These are phyloP conservation scores for Lamprologus sp. DNA, from an alignment of 2,113 vertebrate species.

Conservation along the genomic window DNA sequence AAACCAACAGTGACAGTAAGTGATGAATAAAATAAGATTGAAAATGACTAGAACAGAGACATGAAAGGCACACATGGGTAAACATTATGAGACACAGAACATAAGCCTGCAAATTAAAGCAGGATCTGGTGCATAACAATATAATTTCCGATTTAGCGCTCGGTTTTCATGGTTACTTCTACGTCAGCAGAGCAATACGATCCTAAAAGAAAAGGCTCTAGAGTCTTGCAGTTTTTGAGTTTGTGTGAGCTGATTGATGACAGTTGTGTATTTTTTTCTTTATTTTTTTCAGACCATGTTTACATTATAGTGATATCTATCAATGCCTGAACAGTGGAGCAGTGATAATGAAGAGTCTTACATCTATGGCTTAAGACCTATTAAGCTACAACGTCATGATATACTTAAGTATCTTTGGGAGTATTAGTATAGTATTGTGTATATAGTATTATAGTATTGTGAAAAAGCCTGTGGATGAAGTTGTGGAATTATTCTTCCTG, in stretches of 20 bases:
- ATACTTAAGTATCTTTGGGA: background rate
- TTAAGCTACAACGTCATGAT: background rate
- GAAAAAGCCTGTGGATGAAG: fast-evolving
- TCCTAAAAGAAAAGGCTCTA: background rate
- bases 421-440: background rate
- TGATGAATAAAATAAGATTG: background rate
- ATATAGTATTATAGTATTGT: background rate
- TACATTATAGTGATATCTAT: background rate
- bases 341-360: background rate
- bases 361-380: background rate
- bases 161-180: background rate
- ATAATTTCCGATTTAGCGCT: background rate
- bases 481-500: background rate
- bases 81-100: background rate
- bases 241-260: background rate
- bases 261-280: background rate
- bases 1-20: background rate
- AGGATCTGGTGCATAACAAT: background rate
- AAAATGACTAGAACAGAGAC: background rate
- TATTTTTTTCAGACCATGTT: background rate
- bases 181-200: background rate
- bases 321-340: background rate
- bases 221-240: background rate
- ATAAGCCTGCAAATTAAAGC: background rate
- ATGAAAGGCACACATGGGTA: background rate